A percentile compares a stretch with the other conserved stretches of the same genome.
Conservation (phyloP, 2,888 invertebrate genomes). For the Mythimna ferrago region DNA sequence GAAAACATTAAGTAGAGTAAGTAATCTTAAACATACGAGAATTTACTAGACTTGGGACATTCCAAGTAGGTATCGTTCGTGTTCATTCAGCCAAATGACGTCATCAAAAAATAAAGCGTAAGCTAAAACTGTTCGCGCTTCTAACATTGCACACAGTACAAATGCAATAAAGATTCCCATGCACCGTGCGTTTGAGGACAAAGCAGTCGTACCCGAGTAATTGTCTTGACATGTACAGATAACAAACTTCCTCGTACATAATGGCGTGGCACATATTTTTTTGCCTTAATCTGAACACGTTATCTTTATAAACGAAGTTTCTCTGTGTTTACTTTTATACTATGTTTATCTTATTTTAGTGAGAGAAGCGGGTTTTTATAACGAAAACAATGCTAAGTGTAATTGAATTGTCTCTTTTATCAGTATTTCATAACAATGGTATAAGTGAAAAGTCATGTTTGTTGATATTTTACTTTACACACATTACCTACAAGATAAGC, state of each 20-base stretch:
- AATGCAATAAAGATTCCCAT: constrained; percentile 63
- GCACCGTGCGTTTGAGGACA: constrained; percentile 37
- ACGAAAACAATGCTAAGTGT: not conserved
- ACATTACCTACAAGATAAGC: too few relatives aligned
- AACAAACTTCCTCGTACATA: constrained; percentile 57
- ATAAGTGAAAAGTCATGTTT: not conserved
- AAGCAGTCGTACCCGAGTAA: constrained; percentile 49
- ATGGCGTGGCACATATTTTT: constrained; percentile 52
- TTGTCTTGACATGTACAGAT: constrained; percentile 54
- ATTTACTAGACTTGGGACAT: not conserved
- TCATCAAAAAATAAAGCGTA: constrained; percentile 35
- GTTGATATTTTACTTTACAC: not conserved
- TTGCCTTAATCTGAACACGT: constrained; percentile 41
- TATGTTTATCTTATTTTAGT: constrained; percentile 36
- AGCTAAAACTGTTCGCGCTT: constrained; percentile 37
- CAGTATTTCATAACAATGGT: not conserved
- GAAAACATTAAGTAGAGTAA: not conserved
- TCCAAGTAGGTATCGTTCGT: not conserved
- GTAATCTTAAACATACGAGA: too few relatives aligned
- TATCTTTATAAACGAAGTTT: constrained; percentile 43
- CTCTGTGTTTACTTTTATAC: constrained; percentile 41
- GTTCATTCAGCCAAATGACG: constrained; percentile 31
- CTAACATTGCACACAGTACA: constrained; percentile 42
- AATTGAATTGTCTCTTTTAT: not conserved
- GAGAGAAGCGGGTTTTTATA: constrained; percentile 13